Conservation (phyloP, 2,888 invertebrate genomes). For the Periphyllus acericola region DNA sequence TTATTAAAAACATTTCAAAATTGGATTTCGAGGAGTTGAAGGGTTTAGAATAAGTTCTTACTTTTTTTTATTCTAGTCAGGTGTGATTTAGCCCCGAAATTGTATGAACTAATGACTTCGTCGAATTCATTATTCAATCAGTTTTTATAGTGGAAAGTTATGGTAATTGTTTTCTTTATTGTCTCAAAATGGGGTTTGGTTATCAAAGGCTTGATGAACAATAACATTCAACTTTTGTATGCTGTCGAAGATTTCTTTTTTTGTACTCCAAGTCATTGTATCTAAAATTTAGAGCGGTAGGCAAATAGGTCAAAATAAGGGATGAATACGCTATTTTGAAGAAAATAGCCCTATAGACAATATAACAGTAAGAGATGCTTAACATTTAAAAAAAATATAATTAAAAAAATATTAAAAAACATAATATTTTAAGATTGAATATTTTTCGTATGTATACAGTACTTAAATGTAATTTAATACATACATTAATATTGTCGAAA, state of each 20-base stretch:
- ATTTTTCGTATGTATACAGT: no score
- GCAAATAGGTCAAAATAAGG: background rate
- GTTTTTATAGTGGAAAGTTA: background rate
- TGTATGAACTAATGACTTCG: background rate
- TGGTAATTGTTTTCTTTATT: conserved; percentile 16
- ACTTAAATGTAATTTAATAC: no score
- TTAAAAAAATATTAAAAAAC: no score
- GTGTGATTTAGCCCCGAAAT: background rate
- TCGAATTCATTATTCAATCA: conserved; percentile 28
- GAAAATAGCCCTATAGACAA: no score
- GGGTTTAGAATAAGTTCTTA: background rate
- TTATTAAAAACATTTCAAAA: background rate
- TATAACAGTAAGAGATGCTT: no score
- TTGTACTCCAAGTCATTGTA: background rate
- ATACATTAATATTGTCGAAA: no score
- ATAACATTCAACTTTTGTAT: background rate
- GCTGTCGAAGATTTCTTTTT: background rate
- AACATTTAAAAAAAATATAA: no score
- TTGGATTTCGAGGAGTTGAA: background rate
- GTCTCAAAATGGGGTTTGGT: background rate
- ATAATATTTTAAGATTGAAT: no score
- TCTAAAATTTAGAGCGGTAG: background rate
- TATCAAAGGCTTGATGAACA: conserved; percentile 3
- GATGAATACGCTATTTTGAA: background rate
- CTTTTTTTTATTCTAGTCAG: background rate